Conservation (phyloP, 2,797 vertebrate species). For the Alouatta caraya region DNA sequence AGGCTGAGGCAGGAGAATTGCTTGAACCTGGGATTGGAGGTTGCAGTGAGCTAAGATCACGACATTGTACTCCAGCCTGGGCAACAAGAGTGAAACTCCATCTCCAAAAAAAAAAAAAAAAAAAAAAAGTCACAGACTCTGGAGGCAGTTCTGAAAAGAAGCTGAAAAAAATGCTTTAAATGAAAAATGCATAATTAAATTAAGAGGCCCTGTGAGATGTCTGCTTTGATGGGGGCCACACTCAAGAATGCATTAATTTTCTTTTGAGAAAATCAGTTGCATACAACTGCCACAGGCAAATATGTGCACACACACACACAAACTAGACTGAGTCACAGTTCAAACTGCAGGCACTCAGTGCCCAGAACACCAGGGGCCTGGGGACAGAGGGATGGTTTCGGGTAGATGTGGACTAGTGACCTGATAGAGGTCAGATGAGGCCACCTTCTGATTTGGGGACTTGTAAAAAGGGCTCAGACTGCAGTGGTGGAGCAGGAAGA, state of each 20-base stretch:
- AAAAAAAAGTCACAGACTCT: neutral
- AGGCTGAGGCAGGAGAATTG: too few relatives aligned
- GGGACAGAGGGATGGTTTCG: neutral
- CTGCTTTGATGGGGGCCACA: neutral
- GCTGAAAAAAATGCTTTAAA: neutral
- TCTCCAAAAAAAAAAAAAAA: too few relatives aligned
- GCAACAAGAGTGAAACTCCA: too few relatives aligned
- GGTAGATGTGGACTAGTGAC: neutral
- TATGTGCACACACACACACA: fast-evolving
- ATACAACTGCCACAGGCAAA: neutral
- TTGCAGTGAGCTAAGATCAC: too few relatives aligned
- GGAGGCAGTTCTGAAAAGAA: neutral
- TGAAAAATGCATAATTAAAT: neutral
- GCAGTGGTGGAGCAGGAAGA: neutral
- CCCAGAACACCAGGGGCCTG: neutral
- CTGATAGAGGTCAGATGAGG: neutral
- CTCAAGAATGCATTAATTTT: neutral
- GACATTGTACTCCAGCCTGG: too few relatives aligned
- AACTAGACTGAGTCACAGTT: neutral
- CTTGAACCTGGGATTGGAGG: too few relatives aligned
- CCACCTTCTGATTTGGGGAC: neutral
- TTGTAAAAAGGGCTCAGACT: neutral
- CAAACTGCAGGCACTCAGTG: neutral
- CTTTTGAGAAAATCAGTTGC: neutral
- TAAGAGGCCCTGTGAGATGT: neutral